A percentile compares a stretch with the other conserved stretches of the same genome.
Conservation (phyloP, 2,888 invertebrate genomes). For the Tachina lurida region DNA sequence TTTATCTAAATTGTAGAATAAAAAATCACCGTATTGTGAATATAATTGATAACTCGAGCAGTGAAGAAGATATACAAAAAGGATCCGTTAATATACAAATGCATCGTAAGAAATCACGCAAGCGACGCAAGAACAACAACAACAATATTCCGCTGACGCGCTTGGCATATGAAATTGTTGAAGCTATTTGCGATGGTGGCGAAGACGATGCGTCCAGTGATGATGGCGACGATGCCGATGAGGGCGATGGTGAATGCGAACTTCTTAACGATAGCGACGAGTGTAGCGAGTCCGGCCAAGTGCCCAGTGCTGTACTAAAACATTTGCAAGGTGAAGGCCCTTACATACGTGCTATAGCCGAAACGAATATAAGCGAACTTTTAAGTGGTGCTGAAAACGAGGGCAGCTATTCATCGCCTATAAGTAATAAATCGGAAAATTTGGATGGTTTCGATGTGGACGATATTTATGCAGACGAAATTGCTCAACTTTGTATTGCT, state of each 20-base stretch:
- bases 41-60: slow-evolving; percentile 81
- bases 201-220: slow-evolving; percentile 85
- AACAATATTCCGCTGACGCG: slow-evolving; percentile 78
- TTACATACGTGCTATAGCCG: slow-evolving; percentile 83
- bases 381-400: slow-evolving; percentile 87
- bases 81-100: slow-evolving; percentile 78
- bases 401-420: slow-evolving; percentile 96
- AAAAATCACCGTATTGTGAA: slow-evolving; percentile 82
- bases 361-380: slow-evolving; percentile 82
- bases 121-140: slow-evolving; percentile 81
- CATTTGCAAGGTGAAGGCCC: slow-evolving; percentile 84
- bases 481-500: slow-evolving; percentile 89
- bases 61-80: slow-evolving; percentile 80
- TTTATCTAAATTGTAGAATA: slow-evolving; percentile 64
- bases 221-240: slow-evolving; percentile 80
- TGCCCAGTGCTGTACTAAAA: slow-evolving; percentile 82
- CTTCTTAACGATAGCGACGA: slow-evolving; percentile 82
- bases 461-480: slow-evolving; percentile 93
- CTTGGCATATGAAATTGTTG: slow-evolving; percentile 84
- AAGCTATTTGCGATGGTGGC: slow-evolving; percentile 86
- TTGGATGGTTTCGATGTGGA: slow-evolving; percentile 97
- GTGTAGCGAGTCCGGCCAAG: slow-evolving; percentile 81
- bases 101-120: slow-evolving; percentile 80
- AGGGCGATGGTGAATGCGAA: slow-evolving; percentile 81
- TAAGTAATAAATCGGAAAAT: slow-evolving; percentile 96